These are phyloP conservation scores for Physocephala rufipes DNA, from an alignment of 2,888 invertebrate species.

Conservation along the genomic window DNA sequence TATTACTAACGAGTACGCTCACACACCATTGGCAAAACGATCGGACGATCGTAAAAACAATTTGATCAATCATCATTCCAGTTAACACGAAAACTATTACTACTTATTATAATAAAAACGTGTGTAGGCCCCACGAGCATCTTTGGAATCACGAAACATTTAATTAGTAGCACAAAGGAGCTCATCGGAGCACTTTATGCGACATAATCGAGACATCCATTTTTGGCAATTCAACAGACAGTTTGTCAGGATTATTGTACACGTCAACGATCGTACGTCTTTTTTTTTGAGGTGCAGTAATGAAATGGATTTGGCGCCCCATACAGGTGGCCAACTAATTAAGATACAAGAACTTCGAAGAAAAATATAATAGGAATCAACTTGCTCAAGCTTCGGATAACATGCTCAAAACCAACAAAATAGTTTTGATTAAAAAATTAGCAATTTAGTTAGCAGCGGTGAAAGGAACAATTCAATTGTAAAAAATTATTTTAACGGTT, in stretches of 20 bases:
- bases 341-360: slow-evolving; percentile 25
- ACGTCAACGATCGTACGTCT: not conserved
- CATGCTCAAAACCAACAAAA: not conserved
- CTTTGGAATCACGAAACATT: slow-evolving; percentile 35
- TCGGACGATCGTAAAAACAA: slow-evolving; percentile 17
- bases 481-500: too few species aligned
- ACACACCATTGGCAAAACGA: not conserved
- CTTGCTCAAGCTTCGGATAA: not conserved
- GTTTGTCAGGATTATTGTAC: slow-evolving; percentile 13
- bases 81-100: slow-evolving; percentile 48
- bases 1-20: not conserved
- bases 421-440: not conserved
- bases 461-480: slow-evolving; percentile 29
- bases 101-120: slow-evolving; percentile 23
- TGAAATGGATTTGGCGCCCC: not conserved
- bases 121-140: not conserved
- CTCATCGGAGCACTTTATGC: slow-evolving; percentile 7
- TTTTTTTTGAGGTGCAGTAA: not conserved
- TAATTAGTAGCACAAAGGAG: slow-evolving; percentile 48
- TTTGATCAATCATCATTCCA: slow-evolving; percentile 50
- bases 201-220: slow-evolving; percentile 21
- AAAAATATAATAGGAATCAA: not conserved
- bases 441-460: slow-evolving; percentile 55
- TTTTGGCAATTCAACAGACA: slow-evolving; percentile 27
- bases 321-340: slow-evolving; percentile 29